Conservation (phyloP, 2,113 vertebrate genomes). For the Heterochromis multidens region DNA sequence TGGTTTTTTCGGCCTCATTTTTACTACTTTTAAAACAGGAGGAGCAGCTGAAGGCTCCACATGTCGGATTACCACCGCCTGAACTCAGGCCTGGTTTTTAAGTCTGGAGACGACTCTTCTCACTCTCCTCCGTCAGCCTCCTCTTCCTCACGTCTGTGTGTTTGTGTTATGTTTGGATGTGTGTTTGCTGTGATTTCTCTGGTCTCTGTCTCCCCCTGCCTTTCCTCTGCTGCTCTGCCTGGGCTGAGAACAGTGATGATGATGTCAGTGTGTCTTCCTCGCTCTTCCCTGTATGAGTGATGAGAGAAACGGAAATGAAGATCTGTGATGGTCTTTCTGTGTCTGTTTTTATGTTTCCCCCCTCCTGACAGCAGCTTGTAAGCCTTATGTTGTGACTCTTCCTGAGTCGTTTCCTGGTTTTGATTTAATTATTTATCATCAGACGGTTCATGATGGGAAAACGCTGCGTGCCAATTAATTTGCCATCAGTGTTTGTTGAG, state of each 20-base stretch:
- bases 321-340: background rate
- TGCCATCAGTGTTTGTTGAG: background rate
- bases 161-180: background rate
- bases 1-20: too few relatives aligned
- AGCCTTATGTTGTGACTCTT: too few relatives aligned
- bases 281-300: background rate
- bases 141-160: background rate
- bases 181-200: conserved; percentile 20
- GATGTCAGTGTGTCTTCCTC: background rate
- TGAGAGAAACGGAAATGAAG: background rate
- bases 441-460: too few relatives aligned
- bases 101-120: background rate
- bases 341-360: background rate
- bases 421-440: too few relatives aligned
- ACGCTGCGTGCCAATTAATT: background rate
- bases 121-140: background rate
- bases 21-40: too few relatives aligned
- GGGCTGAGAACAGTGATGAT: background rate
- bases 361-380: too few relatives aligned
- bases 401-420: too few relatives aligned
- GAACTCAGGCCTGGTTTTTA: too few relatives aligned
- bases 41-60: too few relatives aligned
- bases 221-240: background rate
- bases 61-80: too few relatives aligned
- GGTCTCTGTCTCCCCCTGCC: conserved; percentile 74